A percentile compares a stretch with the other conserved stretches of the same genome.
Conservation (phyloP, 2,113 vertebrate species). For the Anhinga rufa region DNA sequence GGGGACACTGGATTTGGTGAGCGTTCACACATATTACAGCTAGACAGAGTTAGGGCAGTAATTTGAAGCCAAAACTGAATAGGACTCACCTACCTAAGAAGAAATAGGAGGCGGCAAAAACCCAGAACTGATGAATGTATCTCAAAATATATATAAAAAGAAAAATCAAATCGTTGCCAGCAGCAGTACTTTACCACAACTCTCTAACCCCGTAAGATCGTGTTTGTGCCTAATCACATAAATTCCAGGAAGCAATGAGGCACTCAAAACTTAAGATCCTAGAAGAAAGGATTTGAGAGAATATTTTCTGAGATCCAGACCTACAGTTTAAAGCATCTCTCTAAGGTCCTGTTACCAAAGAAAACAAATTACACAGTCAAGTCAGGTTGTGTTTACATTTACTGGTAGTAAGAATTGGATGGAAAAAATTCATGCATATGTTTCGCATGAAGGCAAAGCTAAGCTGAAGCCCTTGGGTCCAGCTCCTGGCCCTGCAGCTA, state of each 20-base stretch:
- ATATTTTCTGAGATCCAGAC: neutral
- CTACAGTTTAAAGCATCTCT: neutral
- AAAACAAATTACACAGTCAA: neutral
- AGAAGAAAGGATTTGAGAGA: neutral
- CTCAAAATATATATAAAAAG: neutral
- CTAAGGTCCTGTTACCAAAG: neutral
- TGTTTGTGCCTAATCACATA: neutral
- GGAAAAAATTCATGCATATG: neutral
- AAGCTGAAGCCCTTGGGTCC: neutral
- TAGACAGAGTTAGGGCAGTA: neutral
- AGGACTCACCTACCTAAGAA: neutral
- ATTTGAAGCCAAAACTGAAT: neutral
- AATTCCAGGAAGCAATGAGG: neutral
- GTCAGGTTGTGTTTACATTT: neutral
- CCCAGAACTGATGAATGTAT: fast-evolving
- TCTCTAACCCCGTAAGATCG: too few species aligned
- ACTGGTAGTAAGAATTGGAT: neutral
- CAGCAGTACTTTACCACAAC: neutral
- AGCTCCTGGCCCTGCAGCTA: neutral
- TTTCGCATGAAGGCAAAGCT: neutral
- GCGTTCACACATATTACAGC: neutral
- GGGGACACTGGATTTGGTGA: neutral
- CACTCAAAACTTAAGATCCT: neutral
- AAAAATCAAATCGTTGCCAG: neutral
- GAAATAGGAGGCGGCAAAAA: neutral